Percentiles rank a stretch among this genome's conserved stretches.
These are phyloP conservation scores for Machimus atricapillus DNA, from an alignment of 2,888 invertebrate species.

Conservation along the genomic window DNA sequence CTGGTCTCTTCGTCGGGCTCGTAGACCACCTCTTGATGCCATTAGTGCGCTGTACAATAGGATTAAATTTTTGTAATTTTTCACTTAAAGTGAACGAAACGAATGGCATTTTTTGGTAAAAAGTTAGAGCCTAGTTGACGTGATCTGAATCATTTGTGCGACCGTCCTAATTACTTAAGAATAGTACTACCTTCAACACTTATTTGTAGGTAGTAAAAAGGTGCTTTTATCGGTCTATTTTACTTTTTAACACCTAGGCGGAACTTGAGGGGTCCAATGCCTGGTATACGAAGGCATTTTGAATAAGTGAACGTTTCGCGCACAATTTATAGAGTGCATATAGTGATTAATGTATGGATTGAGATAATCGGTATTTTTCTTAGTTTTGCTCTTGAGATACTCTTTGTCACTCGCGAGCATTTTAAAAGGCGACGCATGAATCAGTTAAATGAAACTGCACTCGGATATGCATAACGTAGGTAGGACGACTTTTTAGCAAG, in stretches of 20 bases:
- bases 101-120: constrained; percentile 44
- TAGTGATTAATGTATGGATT: neutral
- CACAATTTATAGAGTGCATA: neutral
- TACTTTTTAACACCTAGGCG: neutral
- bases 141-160: constrained; percentile 35
- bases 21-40: neutral
- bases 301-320: neutral
- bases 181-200: neutral
- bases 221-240: neutral
- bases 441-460: neutral
- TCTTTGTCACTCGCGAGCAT: neutral
- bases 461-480: neutral
- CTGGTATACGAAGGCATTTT: neutral
- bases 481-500: neutral
- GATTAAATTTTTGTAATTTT: constrained; percentile 12
- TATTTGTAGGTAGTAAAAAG: neutral
- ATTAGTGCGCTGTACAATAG: neutral
- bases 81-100: constrained; percentile 28
- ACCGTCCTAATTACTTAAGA: constrained; percentile 41
- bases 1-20: neutral
- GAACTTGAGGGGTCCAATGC: neutral
- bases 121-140: constrained; percentile 44
- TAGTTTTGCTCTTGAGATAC: neutral
- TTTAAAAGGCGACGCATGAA: neutral
- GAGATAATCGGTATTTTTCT: neutral